These are phyloP conservation scores for Bombylius major DNA, from an alignment of 2,888 invertebrate species.

Conservation along the genomic window DNA sequence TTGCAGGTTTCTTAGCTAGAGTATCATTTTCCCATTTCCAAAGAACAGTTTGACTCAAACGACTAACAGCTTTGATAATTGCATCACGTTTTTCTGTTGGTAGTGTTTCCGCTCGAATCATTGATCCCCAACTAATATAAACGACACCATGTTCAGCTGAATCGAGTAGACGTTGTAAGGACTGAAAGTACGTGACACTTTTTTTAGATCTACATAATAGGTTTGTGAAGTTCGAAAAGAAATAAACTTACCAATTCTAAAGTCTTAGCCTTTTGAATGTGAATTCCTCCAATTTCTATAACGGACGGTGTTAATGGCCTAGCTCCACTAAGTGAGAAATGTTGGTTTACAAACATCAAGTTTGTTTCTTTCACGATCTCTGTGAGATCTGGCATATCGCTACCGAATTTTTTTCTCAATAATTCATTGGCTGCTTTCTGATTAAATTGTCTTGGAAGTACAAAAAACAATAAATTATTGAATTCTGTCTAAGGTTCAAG, in stretches of 20 bases:
- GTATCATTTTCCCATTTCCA: conserved; percentile 61
- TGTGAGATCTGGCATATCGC: conserved; percentile 38
- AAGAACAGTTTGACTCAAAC: conserved; percentile 46
- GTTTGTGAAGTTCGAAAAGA: background rate
- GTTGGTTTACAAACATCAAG: conserved; percentile 41
- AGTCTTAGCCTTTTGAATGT: conserved; percentile 32
- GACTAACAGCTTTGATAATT: conserved; percentile 44
- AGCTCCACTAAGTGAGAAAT: conserved; percentile 40
- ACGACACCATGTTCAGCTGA: conserved; percentile 49
- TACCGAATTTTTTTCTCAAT: conserved; percentile 32
- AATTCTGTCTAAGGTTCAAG: background rate
- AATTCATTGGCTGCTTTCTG: conserved; percentile 23
- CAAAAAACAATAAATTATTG: background rate
- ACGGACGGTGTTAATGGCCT: conserved; percentile 38
- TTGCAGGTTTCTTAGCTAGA: conserved; percentile 44
- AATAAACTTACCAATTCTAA: conserved; percentile 21
- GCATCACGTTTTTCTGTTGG: conserved; percentile 42
- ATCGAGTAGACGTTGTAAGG: conserved; percentile 47
- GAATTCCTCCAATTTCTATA: conserved; percentile 44
- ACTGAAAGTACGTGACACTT: conserved; percentile 21
- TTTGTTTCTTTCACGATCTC: conserved; percentile 34
- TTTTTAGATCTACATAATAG: background rate
- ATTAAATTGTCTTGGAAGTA: conserved; percentile 11
- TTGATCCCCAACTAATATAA: conserved; percentile 59
- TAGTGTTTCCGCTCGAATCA: conserved; percentile 48